These are phyloP conservation scores for Potorous gilbertii DNA, from an alignment of 2,797 vertebrate genomes.

Conservation along the genomic window DNA sequence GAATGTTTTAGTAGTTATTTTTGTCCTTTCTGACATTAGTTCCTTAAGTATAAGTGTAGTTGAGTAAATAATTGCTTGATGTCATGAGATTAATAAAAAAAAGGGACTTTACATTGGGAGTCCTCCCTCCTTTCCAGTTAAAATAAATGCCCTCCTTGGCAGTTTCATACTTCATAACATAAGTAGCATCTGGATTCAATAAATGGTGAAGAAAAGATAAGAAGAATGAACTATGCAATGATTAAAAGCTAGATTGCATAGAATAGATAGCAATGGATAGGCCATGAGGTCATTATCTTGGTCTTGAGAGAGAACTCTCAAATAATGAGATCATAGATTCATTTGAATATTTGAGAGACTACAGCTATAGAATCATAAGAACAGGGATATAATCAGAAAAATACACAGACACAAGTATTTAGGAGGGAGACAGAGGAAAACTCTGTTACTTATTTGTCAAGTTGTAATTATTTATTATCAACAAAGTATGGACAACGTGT, in stretches of 20 bases:
- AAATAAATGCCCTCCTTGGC: neutral
- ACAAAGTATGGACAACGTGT: neutral
- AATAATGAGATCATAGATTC: neutral
- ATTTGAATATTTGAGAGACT: neutral
- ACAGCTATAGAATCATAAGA: neutral
- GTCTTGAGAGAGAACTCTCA: neutral
- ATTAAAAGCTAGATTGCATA: neutral
- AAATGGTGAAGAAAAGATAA: neutral
- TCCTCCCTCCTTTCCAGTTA: neutral
- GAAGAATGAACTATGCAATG: neutral
- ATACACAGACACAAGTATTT: neutral
- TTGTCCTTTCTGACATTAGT: slow-evolving; percentile 21
- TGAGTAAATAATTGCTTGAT: slow-evolving; percentile 26
- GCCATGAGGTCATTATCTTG: neutral
- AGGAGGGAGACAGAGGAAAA: neutral
- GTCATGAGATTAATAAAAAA: slow-evolving; percentile 43
- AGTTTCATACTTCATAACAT: neutral
- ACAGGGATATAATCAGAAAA: neutral
- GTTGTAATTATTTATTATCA: neutral
- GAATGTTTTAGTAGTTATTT: slow-evolving; percentile 31
- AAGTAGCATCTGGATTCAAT: neutral
- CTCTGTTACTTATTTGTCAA: neutral
- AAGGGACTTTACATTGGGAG: slow-evolving; percentile 9
- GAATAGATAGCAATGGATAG: neutral
- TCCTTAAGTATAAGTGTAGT: neutral